phyloP scores from a whole-genome alignment of 2,797 vertebrate species.

The Enteromius anoplus region DNA sequence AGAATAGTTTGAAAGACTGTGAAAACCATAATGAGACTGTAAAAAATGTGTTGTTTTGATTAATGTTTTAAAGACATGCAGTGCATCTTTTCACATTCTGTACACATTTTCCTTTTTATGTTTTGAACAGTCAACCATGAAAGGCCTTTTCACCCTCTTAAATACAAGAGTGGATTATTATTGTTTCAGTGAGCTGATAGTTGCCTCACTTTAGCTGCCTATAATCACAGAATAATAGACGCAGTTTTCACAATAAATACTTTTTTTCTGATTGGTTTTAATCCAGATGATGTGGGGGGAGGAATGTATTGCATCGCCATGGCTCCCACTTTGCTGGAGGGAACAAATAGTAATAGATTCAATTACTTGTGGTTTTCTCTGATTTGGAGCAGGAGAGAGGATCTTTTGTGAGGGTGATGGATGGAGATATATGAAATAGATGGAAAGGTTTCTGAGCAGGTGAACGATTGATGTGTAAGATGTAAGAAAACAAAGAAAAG shows the following conservation, averaged over 20 bases:
- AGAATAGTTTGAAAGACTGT: neutral
- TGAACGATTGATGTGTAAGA: conserved; percentile 30
- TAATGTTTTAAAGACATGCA: neutral
- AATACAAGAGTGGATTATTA: neutral
- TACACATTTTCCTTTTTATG: neutral
- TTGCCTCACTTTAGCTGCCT: neutral
- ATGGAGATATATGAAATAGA: neutral
- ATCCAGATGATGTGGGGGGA: conserved; percentile 44
- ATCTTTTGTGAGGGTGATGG: conserved; percentile 6
- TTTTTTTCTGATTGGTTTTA: conserved; percentile 28
- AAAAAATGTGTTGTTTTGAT: neutral
- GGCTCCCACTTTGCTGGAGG: conserved; percentile 47
- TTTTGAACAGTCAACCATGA: neutral
- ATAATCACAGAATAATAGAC: neutral
- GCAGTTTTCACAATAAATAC: neutral
- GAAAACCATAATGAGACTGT: neutral
- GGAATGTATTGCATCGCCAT: conserved; percentile 40
- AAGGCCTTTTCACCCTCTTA: neutral
- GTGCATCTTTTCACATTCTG: neutral
- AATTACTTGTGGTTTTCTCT: neutral
- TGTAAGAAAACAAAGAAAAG: conserved; percentile 12
- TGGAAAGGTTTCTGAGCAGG: conserved; percentile 21
- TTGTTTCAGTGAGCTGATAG: neutral
- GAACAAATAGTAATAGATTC: conserved; percentile 35
- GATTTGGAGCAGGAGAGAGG: conserved; percentile 11